Evolutionary conservation across 2,888 invertebrate genomes (phyloP), one percentile per base, ranked within the genome.

Genomic region (Graphium colonna): DNA sequence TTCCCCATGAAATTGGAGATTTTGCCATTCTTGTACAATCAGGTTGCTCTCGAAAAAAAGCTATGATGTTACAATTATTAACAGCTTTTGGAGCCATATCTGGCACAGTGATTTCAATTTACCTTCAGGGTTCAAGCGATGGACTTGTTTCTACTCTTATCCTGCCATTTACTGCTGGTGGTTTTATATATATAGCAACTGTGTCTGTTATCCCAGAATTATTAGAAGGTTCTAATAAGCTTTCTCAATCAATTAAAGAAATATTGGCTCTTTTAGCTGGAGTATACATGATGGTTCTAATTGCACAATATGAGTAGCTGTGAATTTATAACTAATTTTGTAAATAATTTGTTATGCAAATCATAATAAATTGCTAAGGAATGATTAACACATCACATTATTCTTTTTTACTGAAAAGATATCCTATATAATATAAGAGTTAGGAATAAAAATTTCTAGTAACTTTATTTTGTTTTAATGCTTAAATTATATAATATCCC

Each of bases 151-250:
- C 95, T 8, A 92, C 94, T 4, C 97, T 98, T 93, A 96, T 99
- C 50, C 88, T 99, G 52, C 99, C 99, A 10, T 99, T 99, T 69
- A 99, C 98, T 17, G 98, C 98, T 40, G 98, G 97, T 60, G 98
- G 99, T n/a, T 99, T 99, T 77, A 99, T 99, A 78, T 99, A 99
- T 80, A 99, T 99, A 68, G 99, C 99, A 15, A 97, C 99, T 13
- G 99, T 99, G 0, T 98, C 98, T 59, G 98, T 99, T 16, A 96
- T 99, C 73, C 99, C 99, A 7, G 99, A 99, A 84, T 91, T 99
- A 43, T 90, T 99, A 61, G 96, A 96, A 75, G 97, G 98, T 70
- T 92, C 93, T n/a, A 93, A 92, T 0, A 93, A 95, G 71, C 91
- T 98, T 51, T 92, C 93, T 72, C 98, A 99, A 76, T 97, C 97